Percentiles rank a stretch among this genome's conserved stretches.
phyloP scores from a whole-genome alignment of 2,888 invertebrate species.

The Hydraecia micacea region DNA sequence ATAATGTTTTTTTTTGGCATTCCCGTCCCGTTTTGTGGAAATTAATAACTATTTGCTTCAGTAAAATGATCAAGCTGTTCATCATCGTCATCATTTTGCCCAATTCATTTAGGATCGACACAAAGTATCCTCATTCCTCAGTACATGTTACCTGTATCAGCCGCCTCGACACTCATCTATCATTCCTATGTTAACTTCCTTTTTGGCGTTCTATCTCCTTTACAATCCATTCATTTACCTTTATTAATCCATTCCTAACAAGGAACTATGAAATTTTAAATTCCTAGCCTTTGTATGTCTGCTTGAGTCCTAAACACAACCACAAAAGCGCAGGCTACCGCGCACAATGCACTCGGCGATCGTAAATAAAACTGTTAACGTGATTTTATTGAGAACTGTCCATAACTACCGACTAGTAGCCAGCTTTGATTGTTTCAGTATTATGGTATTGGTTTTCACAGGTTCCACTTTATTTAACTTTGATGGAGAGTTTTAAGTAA shows the following conservation, averaged over 20 bases:
- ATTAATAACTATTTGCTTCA: not conserved
- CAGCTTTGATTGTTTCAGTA: constrained; percentile 27
- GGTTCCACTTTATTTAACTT: not conserved
- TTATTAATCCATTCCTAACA: not conserved
- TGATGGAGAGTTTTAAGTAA: not conserved
- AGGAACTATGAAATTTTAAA: not conserved
- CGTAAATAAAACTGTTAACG: constrained; percentile 55
- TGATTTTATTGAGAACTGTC: constrained; percentile 51
- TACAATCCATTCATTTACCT: not conserved
- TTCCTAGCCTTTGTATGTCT: constrained; percentile 5
- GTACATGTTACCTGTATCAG: not conserved
- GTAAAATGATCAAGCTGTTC: not conserved
- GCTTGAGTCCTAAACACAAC: constrained; percentile 29
- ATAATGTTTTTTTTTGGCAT: not conserved
- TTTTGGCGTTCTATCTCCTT: not conserved
- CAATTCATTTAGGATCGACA: not conserved
- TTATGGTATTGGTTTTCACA: not conserved
- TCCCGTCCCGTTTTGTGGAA: not conserved
- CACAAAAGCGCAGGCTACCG: constrained; percentile 35
- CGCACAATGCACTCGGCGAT: constrained; percentile 36
- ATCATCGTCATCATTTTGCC: not conserved
- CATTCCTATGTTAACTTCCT: not conserved
- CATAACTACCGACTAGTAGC: constrained; percentile 25
- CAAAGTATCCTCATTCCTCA: not conserved
- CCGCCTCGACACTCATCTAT: too few species aligned